phyloP scores from a whole-genome alignment of 2,888 invertebrate genomes.

The Lysandra coridon region DNA sequence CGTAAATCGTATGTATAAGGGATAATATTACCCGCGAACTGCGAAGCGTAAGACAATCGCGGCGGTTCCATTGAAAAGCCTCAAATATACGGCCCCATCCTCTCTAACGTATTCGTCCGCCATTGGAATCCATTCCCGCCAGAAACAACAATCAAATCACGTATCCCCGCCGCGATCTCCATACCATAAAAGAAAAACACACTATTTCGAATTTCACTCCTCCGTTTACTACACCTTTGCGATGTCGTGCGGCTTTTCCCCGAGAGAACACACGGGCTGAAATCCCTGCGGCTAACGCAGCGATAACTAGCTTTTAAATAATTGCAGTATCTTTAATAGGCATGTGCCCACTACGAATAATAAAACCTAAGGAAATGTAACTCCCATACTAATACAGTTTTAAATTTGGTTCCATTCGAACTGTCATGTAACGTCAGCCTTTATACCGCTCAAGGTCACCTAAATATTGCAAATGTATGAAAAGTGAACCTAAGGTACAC shows the following conservation, averaged over 20 bases:
- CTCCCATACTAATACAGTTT: too few relatives aligned
- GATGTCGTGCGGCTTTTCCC: slow-evolving; percentile 45
- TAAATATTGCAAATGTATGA: too few relatives aligned
- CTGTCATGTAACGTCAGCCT: too few relatives aligned
- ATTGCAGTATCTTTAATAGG: not conserved
- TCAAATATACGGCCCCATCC: slow-evolving; percentile 39
- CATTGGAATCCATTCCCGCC: slow-evolving; percentile 51
- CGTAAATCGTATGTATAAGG: not conserved
- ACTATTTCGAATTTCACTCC: slow-evolving; percentile 56
- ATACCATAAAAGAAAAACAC: slow-evolving; percentile 54
- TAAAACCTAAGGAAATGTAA: too few relatives aligned
- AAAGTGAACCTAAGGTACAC: too few relatives aligned
- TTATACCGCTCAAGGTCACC: too few relatives aligned
- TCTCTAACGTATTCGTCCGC: slow-evolving; percentile 45
- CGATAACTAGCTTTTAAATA: not conserved
- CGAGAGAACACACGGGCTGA: slow-evolving; percentile 43
- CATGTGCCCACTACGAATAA: not conserved
- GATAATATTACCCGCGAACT: not conserved
- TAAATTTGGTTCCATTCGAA: too few relatives aligned
- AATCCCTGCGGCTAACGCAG: slow-evolving; percentile 35
- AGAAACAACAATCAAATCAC: slow-evolving; percentile 53
- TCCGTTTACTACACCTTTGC: slow-evolving; percentile 65
- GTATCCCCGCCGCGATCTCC: slow-evolving; percentile 53
- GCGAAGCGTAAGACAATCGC: slow-evolving; percentile 5
- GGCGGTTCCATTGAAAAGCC: slow-evolving; percentile 29